Base-by-base conservation (phyloP, 2,113 vertebrate species). In the Taxidea taxus region DNA sequence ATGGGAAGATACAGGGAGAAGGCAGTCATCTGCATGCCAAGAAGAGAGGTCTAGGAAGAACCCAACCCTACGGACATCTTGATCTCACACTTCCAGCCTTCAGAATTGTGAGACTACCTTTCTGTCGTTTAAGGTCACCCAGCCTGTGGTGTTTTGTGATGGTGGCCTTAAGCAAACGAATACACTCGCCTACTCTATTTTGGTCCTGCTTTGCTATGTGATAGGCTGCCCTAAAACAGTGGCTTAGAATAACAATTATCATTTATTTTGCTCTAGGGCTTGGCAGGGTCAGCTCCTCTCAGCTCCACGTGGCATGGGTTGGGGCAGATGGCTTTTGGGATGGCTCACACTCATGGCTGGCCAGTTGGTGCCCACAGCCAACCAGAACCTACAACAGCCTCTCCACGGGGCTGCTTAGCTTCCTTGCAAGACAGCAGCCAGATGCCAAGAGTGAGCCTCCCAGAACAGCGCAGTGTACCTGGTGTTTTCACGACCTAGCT, bases 1-100 rank as follows among this genome's bases (percentile, higher is more conserved):
- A 2, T 0, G 0, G 1, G 25, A 58, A 37, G 14, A 15, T 14
- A 25, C 49, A 0, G 6, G 8, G 78, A 81, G 58, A 37, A 39
- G 47, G 1, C 0, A 1, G 20, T 62, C 4, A 0, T 2, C 60
- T 13, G 21, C 14, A 21, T 20, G 14, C 34, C 37, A 18, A 16
- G 18, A 34, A 44, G 29, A 54, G 77, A 91, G 72, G 9, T 51
- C 78, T 81, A 44, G 1, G 31, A 13, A 29, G 62, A 70, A 27
- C 5, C 11, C 62, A 37, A n/a, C 2, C 23, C 27, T 42, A 1
- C 31, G 3, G 23, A 78, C 75, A 14, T 25, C 66, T 62, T 37
- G 49, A 34, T 77, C 72, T 95, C 64, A 54, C 82, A 39, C 3
- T 7, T 27, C 4, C 2, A 29, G 44, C 10, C 15, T 89, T 37